Conservation (phyloP, 2,888 invertebrate species). For the Drosophila sordidula region DNA sequence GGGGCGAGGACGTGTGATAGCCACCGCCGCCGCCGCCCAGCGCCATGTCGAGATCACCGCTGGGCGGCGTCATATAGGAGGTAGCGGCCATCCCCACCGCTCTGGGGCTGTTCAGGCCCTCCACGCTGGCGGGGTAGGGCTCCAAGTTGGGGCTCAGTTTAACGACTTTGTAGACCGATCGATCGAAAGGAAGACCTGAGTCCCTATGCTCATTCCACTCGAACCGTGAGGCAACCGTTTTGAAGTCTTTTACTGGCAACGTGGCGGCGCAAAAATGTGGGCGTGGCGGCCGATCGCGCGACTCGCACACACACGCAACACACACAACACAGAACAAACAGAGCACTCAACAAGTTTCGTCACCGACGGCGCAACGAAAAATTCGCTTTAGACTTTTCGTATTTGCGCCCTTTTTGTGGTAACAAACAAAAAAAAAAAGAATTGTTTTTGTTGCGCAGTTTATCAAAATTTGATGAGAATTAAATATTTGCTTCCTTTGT, state of each 20-base stretch:
- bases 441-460: slow-evolving; percentile 31
- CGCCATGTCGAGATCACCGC: slow-evolving; percentile 90
- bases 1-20: slow-evolving; percentile 92
- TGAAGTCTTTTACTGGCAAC: slow-evolving; percentile 83
- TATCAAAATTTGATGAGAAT: slow-evolving; percentile 15
- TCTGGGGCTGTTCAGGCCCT: slow-evolving; percentile 87
- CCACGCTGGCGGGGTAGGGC: slow-evolving; percentile 86
- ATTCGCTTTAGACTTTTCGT: slow-evolving; percentile 10
- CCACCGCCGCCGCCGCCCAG: slow-evolving; percentile 88
- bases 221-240: slow-evolving; percentile 85
- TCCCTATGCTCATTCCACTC: slow-evolving; percentile 86
- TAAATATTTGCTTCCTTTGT: slow-evolving; percentile 4
- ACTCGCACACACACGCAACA: slow-evolving; percentile 28
- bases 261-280: slow-evolving; percentile 69
- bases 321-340: slow-evolving; percentile 18
- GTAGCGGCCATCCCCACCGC: slow-evolving; percentile 97
- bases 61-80: slow-evolving; percentile 96
- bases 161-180: slow-evolving; percentile 85
- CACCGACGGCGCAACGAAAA: slow-evolving; percentile 54
- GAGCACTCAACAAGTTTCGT: slow-evolving; percentile 56
- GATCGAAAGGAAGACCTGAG: slow-evolving; percentile 85
- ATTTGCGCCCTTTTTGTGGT: slow-evolving; percentile 1
- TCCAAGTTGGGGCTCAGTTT: slow-evolving; percentile 86
- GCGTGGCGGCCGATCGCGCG: slow-evolving; percentile 45
- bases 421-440: background rate